phyloP scores from a whole-genome alignment of 2,113 vertebrate genomes.

The Pedionomus torquatus region DNA sequence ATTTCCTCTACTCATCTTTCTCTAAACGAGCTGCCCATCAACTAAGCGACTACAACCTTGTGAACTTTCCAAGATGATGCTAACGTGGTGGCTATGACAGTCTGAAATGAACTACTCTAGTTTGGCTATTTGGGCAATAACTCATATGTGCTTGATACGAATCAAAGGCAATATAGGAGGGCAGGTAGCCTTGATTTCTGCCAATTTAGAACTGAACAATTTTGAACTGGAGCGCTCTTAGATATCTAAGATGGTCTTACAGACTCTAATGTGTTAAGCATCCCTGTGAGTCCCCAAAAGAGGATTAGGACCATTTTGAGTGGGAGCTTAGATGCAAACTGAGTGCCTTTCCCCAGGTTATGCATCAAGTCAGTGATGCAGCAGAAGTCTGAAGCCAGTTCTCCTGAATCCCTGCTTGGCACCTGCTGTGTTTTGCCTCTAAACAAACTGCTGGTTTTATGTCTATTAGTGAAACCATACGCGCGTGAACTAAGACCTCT shows the following conservation, averaged over 20 bases:
- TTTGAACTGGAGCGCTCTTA: not conserved
- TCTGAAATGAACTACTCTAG: not conserved
- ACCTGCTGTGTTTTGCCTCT: not conserved
- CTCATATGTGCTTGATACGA: not conserved
- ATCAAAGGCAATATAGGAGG: not conserved
- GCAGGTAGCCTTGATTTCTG: not conserved
- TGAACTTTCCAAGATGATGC: not conserved
- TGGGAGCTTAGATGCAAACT: not conserved
- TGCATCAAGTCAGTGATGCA: not conserved
- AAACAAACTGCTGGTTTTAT: not conserved
- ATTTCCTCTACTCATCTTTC: not conserved
- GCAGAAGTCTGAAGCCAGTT: not conserved
- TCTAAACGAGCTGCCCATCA: not conserved
- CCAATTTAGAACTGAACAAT: not conserved
- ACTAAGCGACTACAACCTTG: rapidly evolving
- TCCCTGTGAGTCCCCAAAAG: not conserved
- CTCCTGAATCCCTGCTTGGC: not conserved
- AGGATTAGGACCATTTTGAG: not conserved
- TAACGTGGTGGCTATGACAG: not conserved
- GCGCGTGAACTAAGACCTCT: not conserved
- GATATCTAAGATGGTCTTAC: not conserved
- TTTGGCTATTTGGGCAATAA: not conserved
- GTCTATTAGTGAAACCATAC: not conserved
- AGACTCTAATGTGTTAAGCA: not conserved
- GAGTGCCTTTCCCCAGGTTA: not conserved